These are phyloP conservation scores for Cenopis cana DNA, from an alignment of 2,888 invertebrate species.

Conservation along the genomic window DNA sequence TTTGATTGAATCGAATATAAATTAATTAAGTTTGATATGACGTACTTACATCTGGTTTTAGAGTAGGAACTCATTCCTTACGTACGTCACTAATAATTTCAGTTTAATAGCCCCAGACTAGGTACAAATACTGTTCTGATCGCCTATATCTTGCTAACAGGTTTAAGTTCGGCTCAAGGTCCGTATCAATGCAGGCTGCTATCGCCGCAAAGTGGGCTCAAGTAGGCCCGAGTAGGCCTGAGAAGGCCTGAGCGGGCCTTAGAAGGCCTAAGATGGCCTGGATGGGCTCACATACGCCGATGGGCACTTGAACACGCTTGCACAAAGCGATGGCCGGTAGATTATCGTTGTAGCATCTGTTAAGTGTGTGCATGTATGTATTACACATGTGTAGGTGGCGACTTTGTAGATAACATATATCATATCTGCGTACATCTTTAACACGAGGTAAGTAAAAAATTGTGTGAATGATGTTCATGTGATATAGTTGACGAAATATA, in stretches of 20 bases:
- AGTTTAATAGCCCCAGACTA: background rate
- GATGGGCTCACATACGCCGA: slow-evolving; percentile 39
- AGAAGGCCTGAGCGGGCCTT: slow-evolving; percentile 17
- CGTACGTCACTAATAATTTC: background rate
- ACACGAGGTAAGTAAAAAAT: too few species aligned
- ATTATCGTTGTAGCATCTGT: slow-evolving; percentile 48
- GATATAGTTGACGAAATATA: too few species aligned
- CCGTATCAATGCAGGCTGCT: slow-evolving; percentile 30
- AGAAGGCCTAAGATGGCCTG: slow-evolving; percentile 14
- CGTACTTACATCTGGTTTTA: too few species aligned
- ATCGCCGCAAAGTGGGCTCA: slow-evolving; percentile 22
- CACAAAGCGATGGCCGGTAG: slow-evolving; percentile 52
- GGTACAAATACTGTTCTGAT: background rate
- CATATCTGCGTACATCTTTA: too few species aligned
- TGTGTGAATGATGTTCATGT: too few species aligned
- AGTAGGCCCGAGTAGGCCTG: slow-evolving; percentile 15
- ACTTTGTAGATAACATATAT: background rate
- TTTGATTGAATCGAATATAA: too few species aligned
- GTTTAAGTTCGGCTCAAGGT: slow-evolving; percentile 24
- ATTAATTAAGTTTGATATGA: too few species aligned
- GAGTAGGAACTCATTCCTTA: background rate
- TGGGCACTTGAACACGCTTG: slow-evolving; percentile 52
- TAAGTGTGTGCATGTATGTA: slow-evolving; percentile 7
- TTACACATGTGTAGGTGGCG: background rate
- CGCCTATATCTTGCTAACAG: background rate